These are phyloP conservation scores for Melipona beecheii DNA, from an alignment of 2,888 invertebrate species.

Conservation along the genomic window DNA sequence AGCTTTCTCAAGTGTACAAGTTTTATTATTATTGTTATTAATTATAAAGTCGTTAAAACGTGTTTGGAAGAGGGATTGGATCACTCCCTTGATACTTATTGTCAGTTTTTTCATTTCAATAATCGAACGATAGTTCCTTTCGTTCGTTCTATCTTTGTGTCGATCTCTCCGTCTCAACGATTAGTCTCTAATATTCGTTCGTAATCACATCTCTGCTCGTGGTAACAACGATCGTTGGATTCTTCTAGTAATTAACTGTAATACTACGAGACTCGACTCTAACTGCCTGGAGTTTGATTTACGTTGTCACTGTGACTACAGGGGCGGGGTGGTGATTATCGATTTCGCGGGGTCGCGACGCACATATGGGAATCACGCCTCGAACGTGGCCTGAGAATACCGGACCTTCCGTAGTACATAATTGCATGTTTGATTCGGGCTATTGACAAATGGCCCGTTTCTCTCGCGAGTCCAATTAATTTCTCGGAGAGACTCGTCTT, in stretches of 20 bases:
- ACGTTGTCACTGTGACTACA: constrained; percentile 38
- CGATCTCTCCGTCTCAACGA: background rate
- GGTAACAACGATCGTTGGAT: background rate
- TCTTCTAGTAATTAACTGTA: background rate
- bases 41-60: too few species aligned
- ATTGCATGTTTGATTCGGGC: constrained; percentile 26
- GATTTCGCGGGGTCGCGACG: constrained; percentile 33
- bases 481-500: background rate
- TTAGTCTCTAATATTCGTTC: background rate
- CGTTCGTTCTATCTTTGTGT: background rate
- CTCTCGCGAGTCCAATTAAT: background rate
- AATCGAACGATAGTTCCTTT: too few species aligned
- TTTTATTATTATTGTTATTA: background rate
- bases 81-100: background rate
- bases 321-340: constrained; percentile 35
- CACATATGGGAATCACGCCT: constrained; percentile 26
- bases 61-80: background rate
- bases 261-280: constrained; percentile 15
- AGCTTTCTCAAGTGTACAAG: accelerated
- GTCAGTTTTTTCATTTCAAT: too few species aligned
- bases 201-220: too few species aligned
- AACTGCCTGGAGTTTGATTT: constrained; percentile 42
- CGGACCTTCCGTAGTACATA: constrained; percentile 10
- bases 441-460: constrained; percentile 16
- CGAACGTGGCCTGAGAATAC: constrained; percentile 14